Conservation (phyloP, 2,888 invertebrate species). For the Sipha maydis region DNA sequence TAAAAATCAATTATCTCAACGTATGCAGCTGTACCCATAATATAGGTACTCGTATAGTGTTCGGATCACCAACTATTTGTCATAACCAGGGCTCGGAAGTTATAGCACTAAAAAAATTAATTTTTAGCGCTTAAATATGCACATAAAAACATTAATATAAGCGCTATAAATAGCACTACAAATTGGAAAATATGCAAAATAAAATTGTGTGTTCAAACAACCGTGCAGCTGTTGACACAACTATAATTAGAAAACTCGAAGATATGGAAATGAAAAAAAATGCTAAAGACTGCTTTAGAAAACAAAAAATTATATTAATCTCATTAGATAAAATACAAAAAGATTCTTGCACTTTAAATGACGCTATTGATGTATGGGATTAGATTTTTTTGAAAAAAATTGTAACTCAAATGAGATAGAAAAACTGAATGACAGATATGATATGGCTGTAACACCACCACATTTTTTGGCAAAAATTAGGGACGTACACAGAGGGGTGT, state of each 20-base stretch:
- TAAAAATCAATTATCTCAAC: too few species aligned
- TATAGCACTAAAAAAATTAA: too few species aligned
- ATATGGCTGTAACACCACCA: background rate
- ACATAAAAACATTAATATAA: too few species aligned
- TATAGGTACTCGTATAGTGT: too few species aligned
- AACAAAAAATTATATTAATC: background rate
- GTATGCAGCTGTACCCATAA: too few species aligned
- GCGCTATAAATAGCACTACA: too few species aligned
- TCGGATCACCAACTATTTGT: too few species aligned
- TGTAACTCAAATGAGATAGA: background rate
- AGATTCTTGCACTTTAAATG: background rate
- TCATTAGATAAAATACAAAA: conserved; percentile 26
- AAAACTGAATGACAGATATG: background rate
- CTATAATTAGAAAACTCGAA: background rate
- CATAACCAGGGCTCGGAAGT: too few species aligned
- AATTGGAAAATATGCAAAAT: too few species aligned
- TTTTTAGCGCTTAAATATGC: too few species aligned
- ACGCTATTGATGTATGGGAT: background rate
- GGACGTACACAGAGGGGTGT: too few species aligned
- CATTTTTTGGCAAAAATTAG: too few species aligned
- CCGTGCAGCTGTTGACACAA: background rate
- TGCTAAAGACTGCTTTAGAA: background rate
- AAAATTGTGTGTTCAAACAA: conserved; percentile 7
- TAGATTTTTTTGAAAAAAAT: background rate
- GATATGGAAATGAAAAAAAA: conserved; percentile 32